Percentiles rank a stretch among this genome's conserved stretches.
These are phyloP conservation scores for Lemur catta DNA, from an alignment of 2,797 vertebrate species.

Conservation along the genomic window DNA sequence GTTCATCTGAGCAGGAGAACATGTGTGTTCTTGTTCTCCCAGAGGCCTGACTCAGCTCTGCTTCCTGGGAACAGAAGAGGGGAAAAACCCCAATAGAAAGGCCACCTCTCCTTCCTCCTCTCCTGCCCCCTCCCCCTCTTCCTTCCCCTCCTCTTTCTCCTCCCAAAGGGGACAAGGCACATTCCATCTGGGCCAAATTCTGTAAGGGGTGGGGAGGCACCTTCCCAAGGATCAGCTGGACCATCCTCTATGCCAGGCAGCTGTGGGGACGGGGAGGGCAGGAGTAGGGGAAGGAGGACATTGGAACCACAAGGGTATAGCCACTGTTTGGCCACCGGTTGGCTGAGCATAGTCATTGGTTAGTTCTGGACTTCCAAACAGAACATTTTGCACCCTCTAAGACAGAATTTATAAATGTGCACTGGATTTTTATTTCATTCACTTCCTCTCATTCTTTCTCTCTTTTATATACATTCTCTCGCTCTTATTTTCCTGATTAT, in stretches of 20 bases:
- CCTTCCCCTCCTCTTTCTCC: not conserved
- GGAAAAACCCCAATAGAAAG: not conserved
- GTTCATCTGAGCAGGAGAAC: not conserved
- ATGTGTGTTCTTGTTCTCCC: not conserved
- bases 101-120: not conserved
- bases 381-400: not conserved
- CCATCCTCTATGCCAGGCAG: not conserved
- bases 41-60: not conserved
- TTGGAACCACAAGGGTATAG: not conserved
- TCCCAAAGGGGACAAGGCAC: not conserved
- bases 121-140: not conserved
- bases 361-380: not conserved
- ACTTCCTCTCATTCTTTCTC: not conserved
- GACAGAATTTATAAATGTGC: not conserved
- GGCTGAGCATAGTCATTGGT: not conserved
- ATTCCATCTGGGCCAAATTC: not conserved
- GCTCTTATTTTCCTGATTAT: not conserved
- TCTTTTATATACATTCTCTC: not conserved
- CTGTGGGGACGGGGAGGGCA: no score
- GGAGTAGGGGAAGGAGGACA: not conserved
- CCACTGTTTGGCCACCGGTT: not conserved
- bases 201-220: not conserved
- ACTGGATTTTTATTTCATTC: not conserved
- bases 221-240: not conserved
- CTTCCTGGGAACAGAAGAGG: not conserved